A percentile compares a stretch with the other conserved stretches of the same genome.
Conservation (phyloP, 2,113 vertebrate species). For the Picathartes gymnocephalus region DNA sequence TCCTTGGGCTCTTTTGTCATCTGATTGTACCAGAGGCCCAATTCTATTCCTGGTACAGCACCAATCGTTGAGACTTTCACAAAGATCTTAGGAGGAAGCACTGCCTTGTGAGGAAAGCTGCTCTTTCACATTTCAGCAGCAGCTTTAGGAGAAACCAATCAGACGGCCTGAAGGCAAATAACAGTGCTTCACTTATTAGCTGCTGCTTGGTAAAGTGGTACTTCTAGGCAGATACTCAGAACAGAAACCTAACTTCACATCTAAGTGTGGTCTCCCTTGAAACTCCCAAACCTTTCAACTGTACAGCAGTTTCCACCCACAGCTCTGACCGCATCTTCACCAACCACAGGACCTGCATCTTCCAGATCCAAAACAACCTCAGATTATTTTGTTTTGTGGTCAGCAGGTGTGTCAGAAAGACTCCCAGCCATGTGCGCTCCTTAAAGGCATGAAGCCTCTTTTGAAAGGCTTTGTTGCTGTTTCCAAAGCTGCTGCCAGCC, state of each 20-base stretch:
- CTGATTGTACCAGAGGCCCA: neutral
- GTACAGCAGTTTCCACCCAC: neutral
- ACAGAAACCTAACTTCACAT: neutral
- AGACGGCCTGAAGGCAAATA: neutral
- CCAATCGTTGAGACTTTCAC: neutral
- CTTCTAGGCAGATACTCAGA: neutral
- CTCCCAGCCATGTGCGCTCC: neutral
- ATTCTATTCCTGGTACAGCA: neutral
- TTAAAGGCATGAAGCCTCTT: neutral
- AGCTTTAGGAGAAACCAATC: neutral
- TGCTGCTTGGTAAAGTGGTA: neutral
- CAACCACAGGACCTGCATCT: neutral
- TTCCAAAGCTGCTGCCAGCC: neutral
- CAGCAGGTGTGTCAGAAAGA: neutral
- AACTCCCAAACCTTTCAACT: neutral
- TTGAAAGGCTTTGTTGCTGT: neutral
- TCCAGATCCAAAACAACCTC: neutral
- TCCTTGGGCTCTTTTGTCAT: neutral
- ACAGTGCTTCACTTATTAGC: neutral
- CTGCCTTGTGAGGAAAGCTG: neutral
- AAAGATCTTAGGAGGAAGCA: neutral
- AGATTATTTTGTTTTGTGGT: neutral
- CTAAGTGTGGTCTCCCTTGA: neutral
- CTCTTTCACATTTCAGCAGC: neutral
- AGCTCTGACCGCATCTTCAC: neutral